Evolutionary conservation across 2,797 vertebrate species (phyloP), one percentile per base, ranked within the genome.

Genomic region (Otolemur crassicaudatus): DNA sequence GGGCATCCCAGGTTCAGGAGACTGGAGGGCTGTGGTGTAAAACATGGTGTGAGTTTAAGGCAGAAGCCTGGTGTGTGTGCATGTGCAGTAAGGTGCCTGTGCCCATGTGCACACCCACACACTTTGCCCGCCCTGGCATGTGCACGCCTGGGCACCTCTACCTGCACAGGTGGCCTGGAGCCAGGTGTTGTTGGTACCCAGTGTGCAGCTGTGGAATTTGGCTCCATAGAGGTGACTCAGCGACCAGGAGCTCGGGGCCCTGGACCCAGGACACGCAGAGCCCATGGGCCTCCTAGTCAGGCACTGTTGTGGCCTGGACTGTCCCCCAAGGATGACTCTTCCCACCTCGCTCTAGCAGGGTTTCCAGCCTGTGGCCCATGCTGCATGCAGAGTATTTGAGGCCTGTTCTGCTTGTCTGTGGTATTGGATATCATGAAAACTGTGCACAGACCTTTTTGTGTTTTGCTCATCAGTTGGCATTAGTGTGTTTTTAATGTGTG

Each of bases 141-240:
- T 0, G 29, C 63, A 65, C 31, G 37, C 84, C 69, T 11, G 58
- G 70, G 43, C 13, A 23, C 56, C 34, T 58, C 37, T 63, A n/a
- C 95, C 79, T 23, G 79, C 90, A 63, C 84, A 6, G 90, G 92
- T 90, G 70, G 87, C 85, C 63, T 7, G 31, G 34, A 16, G 76
- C 84, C 97, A 90, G 93, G 90, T 49, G 56, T 82, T 46, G 49
- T 17, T 63, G 88, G 89, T 5, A 14, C 58, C 4, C 0, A 2
- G 1, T 53, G 5, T 20, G 0, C 23, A 0, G 1, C 69, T n/a
- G 61, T 14, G 87, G 90, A 88, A 58, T 80, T 22, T 29, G 10
- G 31, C 76, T 83, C 83, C 7, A 23, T 34, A 88, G 69, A 53
- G 31, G 29, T 97, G 97, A 97, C 85, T 97, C 94, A 96, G 87